Evolutionary conservation across 2,888 invertebrate species (phyloP).

Genomic region (Mayetiola destructor): DNA sequence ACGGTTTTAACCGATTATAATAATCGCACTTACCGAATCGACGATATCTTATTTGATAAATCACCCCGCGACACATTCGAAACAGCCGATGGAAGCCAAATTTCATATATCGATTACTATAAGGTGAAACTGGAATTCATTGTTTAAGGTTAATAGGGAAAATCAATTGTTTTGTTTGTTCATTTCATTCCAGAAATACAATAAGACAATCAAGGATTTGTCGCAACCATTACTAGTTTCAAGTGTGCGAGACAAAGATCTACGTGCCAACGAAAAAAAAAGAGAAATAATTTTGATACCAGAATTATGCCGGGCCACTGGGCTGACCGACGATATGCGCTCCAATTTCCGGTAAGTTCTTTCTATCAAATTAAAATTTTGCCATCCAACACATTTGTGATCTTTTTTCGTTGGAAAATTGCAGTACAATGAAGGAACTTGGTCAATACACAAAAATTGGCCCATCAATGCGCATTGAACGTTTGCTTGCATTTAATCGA

Average conservation of each 20-base stretch:
- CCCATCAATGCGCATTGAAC: conserved; percentile 50
- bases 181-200: conserved; percentile 42
- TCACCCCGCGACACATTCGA: conserved; percentile 46
- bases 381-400: no score
- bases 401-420: conserved; percentile 26
- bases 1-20: conserved; percentile 62
- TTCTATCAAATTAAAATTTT: background rate
- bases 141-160: background rate
- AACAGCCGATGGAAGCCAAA: conserved; percentile 39
- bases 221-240: conserved; percentile 71
- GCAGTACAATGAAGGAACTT: conserved; percentile 51
- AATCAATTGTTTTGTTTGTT: no score
- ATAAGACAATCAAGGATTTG: conserved; percentile 43
- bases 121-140: conserved; percentile 28
- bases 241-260: conserved; percentile 50
- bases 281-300: conserved; percentile 49
- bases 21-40: conserved; percentile 45
- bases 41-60: conserved; percentile 52
- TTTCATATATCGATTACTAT: conserved; percentile 52
- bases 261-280: conserved; percentile 56
- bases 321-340: conserved; percentile 43
- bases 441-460: conserved; percentile 58
- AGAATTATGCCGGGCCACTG: conserved; percentile 73
- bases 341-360: background rate
- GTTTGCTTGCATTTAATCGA: conserved; percentile 50